Conservation (phyloP, 2,113 vertebrate genomes). For the Aspidoscelis tigris region DNA sequence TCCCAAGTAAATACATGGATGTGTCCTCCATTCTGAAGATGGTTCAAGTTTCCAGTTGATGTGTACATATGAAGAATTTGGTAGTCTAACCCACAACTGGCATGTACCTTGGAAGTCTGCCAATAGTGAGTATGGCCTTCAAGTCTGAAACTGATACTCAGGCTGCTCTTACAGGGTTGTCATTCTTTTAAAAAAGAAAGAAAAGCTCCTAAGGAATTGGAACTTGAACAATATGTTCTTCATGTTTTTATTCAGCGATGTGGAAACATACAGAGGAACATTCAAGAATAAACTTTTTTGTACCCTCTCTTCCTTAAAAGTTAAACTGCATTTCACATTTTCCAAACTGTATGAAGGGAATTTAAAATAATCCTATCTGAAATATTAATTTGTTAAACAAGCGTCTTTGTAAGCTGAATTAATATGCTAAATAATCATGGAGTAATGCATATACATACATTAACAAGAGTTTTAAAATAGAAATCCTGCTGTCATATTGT, state of each 20-base stretch:
- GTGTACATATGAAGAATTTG: too few species aligned
- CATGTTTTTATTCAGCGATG: slow-evolving; percentile 55
- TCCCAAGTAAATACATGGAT: too few species aligned
- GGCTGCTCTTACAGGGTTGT: slow-evolving; percentile 51
- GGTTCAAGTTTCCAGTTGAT: too few species aligned
- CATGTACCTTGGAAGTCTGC: too few species aligned
- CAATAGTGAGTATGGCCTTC: too few species aligned
- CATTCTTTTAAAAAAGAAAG: slow-evolving; percentile 55
- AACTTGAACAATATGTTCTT: slow-evolving; percentile 59
- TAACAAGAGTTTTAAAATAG: slow-evolving; percentile 19
- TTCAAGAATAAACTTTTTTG: slow-evolving; percentile 28
- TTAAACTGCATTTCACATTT: slow-evolving; percentile 58
- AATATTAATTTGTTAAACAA: slow-evolving; percentile 37
- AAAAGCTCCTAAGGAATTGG: slow-evolving; percentile 60
- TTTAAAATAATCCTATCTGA: slow-evolving; percentile 56
- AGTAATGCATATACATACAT: slow-evolving; percentile 34
- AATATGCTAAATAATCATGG: slow-evolving; percentile 9
- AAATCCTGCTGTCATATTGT: slow-evolving; percentile 3
- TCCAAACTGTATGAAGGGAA: slow-evolving; percentile 39
- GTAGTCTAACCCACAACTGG: too few species aligned
- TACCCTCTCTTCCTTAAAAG: slow-evolving; percentile 59
- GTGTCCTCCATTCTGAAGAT: too few species aligned
- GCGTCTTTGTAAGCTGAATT: slow-evolving; percentile 41
- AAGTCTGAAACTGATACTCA: slow-evolving; percentile 9
- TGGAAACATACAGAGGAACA: slow-evolving; percentile 54